Conservation (phyloP, 2,888 invertebrate genomes). For the Drosophila setosimentum region DNA sequence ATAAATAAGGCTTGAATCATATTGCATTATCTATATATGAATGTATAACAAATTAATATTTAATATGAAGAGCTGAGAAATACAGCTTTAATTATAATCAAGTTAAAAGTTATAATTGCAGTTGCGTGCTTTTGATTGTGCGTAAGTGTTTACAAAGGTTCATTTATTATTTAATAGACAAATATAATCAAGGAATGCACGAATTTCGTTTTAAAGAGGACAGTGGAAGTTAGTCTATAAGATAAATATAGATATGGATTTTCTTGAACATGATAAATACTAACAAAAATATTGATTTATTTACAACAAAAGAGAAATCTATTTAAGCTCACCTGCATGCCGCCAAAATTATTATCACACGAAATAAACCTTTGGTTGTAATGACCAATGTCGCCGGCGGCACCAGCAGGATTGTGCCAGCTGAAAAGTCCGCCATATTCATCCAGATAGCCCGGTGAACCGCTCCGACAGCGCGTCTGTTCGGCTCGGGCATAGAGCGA, state of each 20-base stretch:
- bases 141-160: background rate
- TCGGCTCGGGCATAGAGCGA: conserved; percentile 66
- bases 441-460: conserved; percentile 65
- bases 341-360: conserved; percentile 81
- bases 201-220: background rate
- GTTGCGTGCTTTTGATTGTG: background rate
- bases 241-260: background rate
- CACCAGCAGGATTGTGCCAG: conserved; percentile 45
- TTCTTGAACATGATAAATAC: background rate
- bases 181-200: background rate
- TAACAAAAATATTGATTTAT: background rate
- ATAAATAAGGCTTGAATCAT: background rate
- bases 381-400: conserved; percentile 41
- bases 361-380: conserved; percentile 78
- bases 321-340: conserved; percentile 64
- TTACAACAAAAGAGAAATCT: background rate
- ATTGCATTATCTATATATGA: background rate
- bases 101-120: background rate
- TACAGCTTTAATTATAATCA: background rate
- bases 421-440: conserved; percentile 63
- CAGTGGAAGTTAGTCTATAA: background rate
- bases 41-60: background rate
- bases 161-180: background rate
- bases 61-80: background rate
- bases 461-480: conserved; percentile 72